Evolutionary conservation across 2,113 vertebrate genomes (phyloP).

Genomic region (Crotalus helleri): DNA sequence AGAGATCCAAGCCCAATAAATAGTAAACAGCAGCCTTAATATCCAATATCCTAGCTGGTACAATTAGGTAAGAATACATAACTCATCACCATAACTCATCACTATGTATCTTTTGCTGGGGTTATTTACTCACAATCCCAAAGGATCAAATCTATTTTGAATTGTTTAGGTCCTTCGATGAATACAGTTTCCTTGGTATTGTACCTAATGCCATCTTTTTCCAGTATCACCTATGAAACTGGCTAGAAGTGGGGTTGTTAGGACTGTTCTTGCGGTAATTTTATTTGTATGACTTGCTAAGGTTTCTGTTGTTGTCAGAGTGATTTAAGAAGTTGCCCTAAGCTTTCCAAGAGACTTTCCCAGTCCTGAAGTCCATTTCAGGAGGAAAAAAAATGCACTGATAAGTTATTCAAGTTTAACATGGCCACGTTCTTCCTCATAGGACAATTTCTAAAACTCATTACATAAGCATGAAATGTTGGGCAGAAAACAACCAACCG

Average conservation of each 20-base stretch:
- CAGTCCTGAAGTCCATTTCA: neutral
- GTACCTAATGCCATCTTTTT: neutral
- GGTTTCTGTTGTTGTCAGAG: neutral
- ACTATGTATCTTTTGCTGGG: neutral
- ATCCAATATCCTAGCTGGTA: neutral
- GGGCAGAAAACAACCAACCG: neutral
- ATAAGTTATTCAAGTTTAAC: neutral
- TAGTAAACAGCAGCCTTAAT: neutral
- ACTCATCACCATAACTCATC: neutral
- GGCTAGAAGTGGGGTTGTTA: neutral
- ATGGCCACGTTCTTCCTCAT: neutral
- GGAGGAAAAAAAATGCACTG: neutral
- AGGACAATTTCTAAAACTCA: neutral
- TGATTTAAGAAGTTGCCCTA: neutral
- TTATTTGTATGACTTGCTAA: neutral
- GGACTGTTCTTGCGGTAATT: neutral
- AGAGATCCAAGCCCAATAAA: neutral
- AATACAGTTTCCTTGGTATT: neutral
- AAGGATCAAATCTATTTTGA: neutral
- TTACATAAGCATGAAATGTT: conserved; percentile 6
- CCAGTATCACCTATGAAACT: neutral
- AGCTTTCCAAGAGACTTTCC: neutral
- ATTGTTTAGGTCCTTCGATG: neutral
- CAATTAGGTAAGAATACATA: neutral
- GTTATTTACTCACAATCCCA: neutral